Evolutionary conservation across 2,888 invertebrate genomes (phyloP).

Genomic region (Metallyticus violacea): DNA sequence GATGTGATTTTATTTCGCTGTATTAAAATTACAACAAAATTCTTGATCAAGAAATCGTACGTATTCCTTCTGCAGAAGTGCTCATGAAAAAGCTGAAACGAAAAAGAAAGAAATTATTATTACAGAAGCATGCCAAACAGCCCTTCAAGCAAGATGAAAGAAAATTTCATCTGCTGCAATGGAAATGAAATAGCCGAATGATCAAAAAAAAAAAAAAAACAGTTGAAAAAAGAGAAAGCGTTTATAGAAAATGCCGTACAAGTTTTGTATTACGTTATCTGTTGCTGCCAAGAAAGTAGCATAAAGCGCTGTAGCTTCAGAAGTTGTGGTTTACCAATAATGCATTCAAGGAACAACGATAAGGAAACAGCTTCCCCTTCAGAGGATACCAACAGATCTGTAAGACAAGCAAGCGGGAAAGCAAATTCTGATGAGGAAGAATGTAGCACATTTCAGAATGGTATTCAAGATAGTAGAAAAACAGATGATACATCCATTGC

Average conservation of each 20-base stretch:
- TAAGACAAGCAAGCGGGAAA: no score
- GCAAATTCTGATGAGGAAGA: neutral
- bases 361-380: no score
- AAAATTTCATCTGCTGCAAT: neutral
- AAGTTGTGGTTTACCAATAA: neutral
- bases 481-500: no score
- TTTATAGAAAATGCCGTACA: neutral
- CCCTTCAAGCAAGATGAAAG: neutral
- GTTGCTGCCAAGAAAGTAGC: neutral
- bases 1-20: no score
- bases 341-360: neutral
- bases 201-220: neutral
- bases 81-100: neutral
- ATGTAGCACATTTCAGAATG: no score
- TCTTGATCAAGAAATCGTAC: neutral
- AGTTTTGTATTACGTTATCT: neutral
- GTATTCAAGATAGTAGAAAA: no score
- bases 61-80: neutral
- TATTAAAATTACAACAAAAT: neutral
- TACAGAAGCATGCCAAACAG: neutral
- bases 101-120: neutral
- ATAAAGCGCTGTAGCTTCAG: neutral
- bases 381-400: neutral
- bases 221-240: neutral
- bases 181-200: neutral